A percentile compares a stretch with the other conserved stretches of the same genome.
These are phyloP conservation scores for Macrotrachela quadricornifera DNA, from an alignment of 1,140 invertebrate genomes.

Conservation along the genomic window DNA sequence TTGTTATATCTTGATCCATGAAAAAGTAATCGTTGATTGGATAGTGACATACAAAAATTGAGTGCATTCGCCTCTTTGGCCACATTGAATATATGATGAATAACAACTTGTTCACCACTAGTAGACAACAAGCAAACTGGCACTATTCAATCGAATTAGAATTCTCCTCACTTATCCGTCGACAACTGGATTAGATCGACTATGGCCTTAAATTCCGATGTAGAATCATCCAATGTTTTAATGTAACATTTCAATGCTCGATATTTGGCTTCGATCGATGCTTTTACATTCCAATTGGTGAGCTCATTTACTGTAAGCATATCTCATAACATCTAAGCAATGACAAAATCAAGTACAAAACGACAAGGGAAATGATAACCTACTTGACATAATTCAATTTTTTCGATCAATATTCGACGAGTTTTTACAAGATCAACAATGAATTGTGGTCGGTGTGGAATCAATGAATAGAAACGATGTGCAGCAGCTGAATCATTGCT, in stretches of 20 bases:
- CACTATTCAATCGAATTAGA: background rate
- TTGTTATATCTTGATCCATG: slow-evolving; percentile 21
- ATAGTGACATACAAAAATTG: slow-evolving; percentile 11
- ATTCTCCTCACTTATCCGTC: background rate
- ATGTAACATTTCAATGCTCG: slow-evolving; percentile 19
- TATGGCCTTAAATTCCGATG: slow-evolving; percentile 11
- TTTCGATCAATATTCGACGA: slow-evolving; percentile 14
- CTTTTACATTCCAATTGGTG: slow-evolving; percentile 16
- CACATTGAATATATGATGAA: slow-evolving; percentile 16
- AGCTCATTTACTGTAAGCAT: slow-evolving; percentile 21
- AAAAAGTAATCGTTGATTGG: slow-evolving; percentile 15
- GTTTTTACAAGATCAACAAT: background rate
- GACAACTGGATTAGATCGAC: slow-evolving; percentile 9
- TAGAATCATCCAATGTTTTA: slow-evolving; percentile 6
- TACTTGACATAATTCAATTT: slow-evolving; percentile 27
- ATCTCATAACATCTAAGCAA: slow-evolving; percentile 21
- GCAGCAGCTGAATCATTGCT: slow-evolving; percentile 8
- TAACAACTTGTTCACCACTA: slow-evolving; percentile 12
- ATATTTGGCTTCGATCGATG: slow-evolving; percentile 18
- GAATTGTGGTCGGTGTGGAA: slow-evolving; percentile 12
- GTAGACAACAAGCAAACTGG: background rate
- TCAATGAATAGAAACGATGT: slow-evolving; percentile 16
- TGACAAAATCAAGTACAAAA: slow-evolving; percentile 3
- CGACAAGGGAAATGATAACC: background rate
- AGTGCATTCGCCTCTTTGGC: slow-evolving; percentile 15